Percentiles rank a stretch among this genome's conserved stretches.
Conservation (phyloP, 2,888 invertebrate species). For the Myopa tessellatipennis region DNA sequence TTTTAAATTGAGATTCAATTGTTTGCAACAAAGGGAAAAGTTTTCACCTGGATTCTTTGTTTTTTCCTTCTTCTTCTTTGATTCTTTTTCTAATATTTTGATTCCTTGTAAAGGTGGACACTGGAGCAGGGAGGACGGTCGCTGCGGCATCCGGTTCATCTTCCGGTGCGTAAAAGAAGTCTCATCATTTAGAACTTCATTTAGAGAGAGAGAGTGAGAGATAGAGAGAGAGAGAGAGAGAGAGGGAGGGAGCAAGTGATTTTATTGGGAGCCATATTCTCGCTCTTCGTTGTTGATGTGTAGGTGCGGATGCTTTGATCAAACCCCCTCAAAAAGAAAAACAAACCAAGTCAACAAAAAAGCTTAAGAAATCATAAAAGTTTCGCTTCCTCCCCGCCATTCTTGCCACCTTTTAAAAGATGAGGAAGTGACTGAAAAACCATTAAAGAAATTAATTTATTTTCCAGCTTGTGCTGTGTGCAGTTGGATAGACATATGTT, state of each 20-base stretch:
- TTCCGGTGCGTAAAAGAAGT: background rate
- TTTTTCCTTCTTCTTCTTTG: too few species aligned
- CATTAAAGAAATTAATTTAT: slow-evolving; percentile 65
- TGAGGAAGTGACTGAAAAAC: slow-evolving; percentile 50
- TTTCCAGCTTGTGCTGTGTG: slow-evolving; percentile 19
- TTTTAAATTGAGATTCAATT: background rate
- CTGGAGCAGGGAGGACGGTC: background rate
- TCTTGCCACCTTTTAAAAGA: slow-evolving; percentile 8
- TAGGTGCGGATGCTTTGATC: too few species aligned
- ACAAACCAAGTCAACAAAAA: too few species aligned
- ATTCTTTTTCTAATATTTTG: background rate
- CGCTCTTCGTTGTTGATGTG: too few species aligned
- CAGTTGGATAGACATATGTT: background rate
- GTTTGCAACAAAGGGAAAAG: too few species aligned
- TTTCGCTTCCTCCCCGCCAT: slow-evolving; percentile 28
- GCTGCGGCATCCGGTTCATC: background rate
- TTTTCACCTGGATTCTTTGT: too few species aligned
- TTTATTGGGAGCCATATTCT: background rate
- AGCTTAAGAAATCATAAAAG: too few species aligned
- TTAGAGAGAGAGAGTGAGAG: too few species aligned
- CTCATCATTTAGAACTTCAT: background rate
- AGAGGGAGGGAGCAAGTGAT: too few species aligned
- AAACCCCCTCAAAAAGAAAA: too few species aligned
- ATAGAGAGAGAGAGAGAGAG: too few species aligned
- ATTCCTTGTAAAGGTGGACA: background rate